Conservation (phyloP, 2,888 invertebrate genomes). For the Brachypalpus laphriformis region DNA sequence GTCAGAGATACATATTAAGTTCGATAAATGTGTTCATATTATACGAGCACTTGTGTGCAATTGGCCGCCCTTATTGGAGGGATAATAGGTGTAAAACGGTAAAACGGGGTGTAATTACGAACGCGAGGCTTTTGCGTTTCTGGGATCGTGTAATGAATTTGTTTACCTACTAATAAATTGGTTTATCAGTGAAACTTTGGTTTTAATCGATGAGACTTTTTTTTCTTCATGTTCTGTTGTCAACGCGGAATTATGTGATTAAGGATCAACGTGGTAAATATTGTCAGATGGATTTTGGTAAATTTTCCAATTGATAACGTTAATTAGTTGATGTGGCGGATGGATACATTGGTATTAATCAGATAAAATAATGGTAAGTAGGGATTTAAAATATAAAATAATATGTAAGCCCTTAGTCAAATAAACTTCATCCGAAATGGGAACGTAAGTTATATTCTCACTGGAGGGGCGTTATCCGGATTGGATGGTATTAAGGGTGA, state of each 20-base stretch:
- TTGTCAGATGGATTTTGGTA: background rate
- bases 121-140: background rate
- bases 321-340: background rate
- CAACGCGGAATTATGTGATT: background rate
- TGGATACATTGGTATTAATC: background rate
- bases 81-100: conserved; percentile 35
- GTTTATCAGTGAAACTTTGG: conserved; percentile 27
- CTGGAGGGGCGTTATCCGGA: too few relatives aligned
- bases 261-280: background rate
- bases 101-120: conserved; percentile 39
- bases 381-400: too few relatives aligned
- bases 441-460: too few relatives aligned
- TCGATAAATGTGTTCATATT: background rate
- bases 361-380: background rate
- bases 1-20: conserved; percentile 13
- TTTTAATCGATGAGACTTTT: background rate
- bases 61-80: conserved; percentile 24
- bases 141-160: conserved; percentile 37
- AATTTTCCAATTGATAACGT: background rate
- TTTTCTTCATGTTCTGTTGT: background rate
- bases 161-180: conserved; percentile 46
- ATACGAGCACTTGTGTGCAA: background rate
- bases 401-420: too few relatives aligned
- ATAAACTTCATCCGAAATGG: too few relatives aligned
- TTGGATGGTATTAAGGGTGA: too few relatives aligned